These are phyloP conservation scores for Rhogogaster chlorosoma DNA, from an alignment of 2,888 invertebrate species.

Conservation along the genomic window DNA sequence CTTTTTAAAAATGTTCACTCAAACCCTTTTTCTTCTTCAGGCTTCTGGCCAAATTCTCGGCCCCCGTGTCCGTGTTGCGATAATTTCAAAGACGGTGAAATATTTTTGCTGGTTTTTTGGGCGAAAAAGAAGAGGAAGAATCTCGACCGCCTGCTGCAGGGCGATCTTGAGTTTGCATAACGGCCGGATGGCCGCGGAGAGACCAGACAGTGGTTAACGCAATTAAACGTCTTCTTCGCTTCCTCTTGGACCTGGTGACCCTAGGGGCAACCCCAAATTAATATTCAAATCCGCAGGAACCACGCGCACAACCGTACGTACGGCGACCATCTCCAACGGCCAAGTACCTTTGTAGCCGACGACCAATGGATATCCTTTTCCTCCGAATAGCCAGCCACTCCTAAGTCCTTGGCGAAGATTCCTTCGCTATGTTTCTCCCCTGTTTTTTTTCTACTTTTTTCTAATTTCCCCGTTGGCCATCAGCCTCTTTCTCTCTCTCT, in stretches of 20 bases:
- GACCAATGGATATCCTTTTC: slow-evolving; percentile 10
- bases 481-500: neutral
- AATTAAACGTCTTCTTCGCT: slow-evolving; percentile 49
- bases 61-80: neutral
- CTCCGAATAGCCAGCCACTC: neutral
- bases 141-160: neutral
- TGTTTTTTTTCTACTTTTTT: neutral
- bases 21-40: neutral
- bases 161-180: slow-evolving; percentile 42
- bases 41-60: neutral
- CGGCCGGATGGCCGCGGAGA: slow-evolving; percentile 41
- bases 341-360: slow-evolving; percentile 18
- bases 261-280: slow-evolving; percentile 68
- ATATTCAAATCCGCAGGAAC: slow-evolving; percentile 74
- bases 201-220: slow-evolving; percentile 47
- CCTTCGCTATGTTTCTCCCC: slow-evolving; percentile 18
- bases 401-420: slow-evolving; percentile 20
- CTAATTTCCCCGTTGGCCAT: slow-evolving; percentile 16
- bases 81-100: no score
- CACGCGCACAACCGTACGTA: slow-evolving; percentile 52
- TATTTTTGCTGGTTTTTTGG: neutral
- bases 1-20: neutral
- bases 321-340: slow-evolving; percentile 43
- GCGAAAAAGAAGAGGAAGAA: neutral
- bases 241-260: slow-evolving; percentile 54